These are phyloP conservation scores for Temnothorax ravouxi DNA, from an alignment of 2,888 invertebrate species.

Conservation along the genomic window DNA sequence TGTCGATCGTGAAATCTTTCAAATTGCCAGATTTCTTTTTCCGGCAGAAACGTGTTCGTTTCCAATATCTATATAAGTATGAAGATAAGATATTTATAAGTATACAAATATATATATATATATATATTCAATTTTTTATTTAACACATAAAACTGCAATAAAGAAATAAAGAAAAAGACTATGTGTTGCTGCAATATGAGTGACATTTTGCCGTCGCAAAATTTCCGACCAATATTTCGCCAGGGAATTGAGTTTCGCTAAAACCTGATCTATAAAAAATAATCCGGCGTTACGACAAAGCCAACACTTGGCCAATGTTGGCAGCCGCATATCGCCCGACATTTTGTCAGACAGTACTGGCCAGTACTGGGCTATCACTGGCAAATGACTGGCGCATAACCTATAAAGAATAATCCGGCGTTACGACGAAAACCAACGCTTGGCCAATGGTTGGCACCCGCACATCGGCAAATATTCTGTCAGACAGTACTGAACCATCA, in stretches of 20 bases:
- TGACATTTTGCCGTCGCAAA: background rate
- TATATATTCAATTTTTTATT: background rate
- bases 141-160: background rate
- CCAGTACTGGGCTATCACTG: no score
- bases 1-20: constrained; percentile 10
- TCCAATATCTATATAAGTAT: background rate
- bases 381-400: no score
- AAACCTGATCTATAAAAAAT: no score
- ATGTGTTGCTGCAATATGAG: background rate
- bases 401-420: no score
- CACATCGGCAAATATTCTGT: no score
- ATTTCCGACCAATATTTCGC: background rate
- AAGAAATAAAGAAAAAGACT: background rate
- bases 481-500: no score
- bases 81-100: background rate
- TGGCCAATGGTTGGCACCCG: no score
- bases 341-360: no score
- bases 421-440: no score
- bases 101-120: background rate
- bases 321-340: no score
- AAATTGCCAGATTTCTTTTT: background rate
- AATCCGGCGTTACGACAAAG: no score
- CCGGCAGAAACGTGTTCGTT: background rate
- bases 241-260: constrained; percentile 5
- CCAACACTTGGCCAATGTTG: no score